Evolutionary conservation across 2,888 invertebrate species (phyloP), one percentile per base, ranked within the genome.

Genomic region (Tromatobia lineatoria): DNA sequence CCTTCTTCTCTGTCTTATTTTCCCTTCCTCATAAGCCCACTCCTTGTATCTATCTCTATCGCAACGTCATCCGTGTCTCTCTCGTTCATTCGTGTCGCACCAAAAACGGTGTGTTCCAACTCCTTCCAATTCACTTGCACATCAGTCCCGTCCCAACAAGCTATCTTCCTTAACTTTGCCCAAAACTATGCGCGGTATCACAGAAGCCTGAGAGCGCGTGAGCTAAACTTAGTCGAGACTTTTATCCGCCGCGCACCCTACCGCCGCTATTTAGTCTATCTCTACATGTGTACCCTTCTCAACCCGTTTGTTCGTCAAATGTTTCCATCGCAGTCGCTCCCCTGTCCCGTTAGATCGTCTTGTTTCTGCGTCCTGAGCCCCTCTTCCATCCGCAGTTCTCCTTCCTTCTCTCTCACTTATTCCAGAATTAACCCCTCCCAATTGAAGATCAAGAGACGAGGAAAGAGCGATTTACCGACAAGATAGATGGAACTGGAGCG

Each of bases 171-270:
- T 18, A n/a, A 23, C 25, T 69, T 15, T 23, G 47, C 6, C 25
- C 66, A 50, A 54, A 76, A 67, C 42, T 67, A 47, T 47, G 45
- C 80, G 57, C 78, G 74, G 78, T 85, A 83, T 87, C 74, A 83
- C 85, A 83, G 86, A 86, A 88, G 88, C 87, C 83, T 82, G 86
- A 87, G 82, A 75, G 76, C 83, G 47, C 45, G 73, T 61, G 25
- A 54, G 45, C 70, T 57, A 76, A 83, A 82, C 86, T 84, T 73
- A 70, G 54, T 57, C 76, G 75, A 82, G 82, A 75, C 69, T 85
- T 87, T 64, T 61, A 75, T 76, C 76, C 80, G 70, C 79, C 77
- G 66, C 80, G 61, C 86, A 61, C 80, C 42, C 61, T 13, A n/a
- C 47, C 29, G 38, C 45, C 20, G 18, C n/a, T 6, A 25, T 42